A percentile compares a stretch with the other conserved stretches of the same genome.
These are phyloP conservation scores for Osmoderma eremita DNA, from an alignment of 2,888 invertebrate genomes.

Conservation along the genomic window DNA sequence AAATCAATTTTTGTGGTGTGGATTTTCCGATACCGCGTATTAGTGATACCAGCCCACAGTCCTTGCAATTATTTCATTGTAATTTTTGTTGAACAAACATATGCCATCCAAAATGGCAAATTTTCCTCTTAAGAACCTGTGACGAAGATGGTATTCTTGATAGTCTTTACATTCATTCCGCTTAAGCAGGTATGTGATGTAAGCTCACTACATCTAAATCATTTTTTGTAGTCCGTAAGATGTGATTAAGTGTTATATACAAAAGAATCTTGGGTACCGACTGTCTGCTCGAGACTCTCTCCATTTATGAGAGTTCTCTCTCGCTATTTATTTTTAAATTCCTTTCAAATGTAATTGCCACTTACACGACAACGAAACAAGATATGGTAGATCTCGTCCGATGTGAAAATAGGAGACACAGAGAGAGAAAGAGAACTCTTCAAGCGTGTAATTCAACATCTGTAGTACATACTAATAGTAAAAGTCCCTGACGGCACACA, in stretches of 20 bases:
- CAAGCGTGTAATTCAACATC: conserved; percentile 40
- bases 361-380: conserved; percentile 36
- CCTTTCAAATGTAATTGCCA: conserved; percentile 34
- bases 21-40: too few relatives aligned
- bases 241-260: neutral
- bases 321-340: conserved; percentile 29
- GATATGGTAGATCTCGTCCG: conserved; percentile 33
- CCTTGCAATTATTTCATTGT: too few relatives aligned
- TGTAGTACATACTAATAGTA: conserved; percentile 41
- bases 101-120: too few relatives aligned
- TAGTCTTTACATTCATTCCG: too few relatives aligned
- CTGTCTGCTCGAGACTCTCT: neutral
- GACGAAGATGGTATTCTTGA: too few relatives aligned
- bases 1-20: too few relatives aligned
- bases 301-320: conserved; percentile 7
- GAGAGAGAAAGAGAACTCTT: conserved; percentile 20
- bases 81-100: too few relatives aligned
- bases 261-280: neutral
- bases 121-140: too few relatives aligned
- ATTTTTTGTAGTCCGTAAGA: too few relatives aligned
- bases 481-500: conserved; percentile 36
- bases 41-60: too few relatives aligned
- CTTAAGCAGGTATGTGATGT: too few relatives aligned
- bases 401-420: conserved; percentile 24
- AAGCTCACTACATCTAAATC: too few relatives aligned